A percentile compares a stretch with the other conserved stretches of the same genome.
Conservation (phyloP, 2,113 vertebrate species). For the Speoplatyrhinus poulsoni region DNA sequence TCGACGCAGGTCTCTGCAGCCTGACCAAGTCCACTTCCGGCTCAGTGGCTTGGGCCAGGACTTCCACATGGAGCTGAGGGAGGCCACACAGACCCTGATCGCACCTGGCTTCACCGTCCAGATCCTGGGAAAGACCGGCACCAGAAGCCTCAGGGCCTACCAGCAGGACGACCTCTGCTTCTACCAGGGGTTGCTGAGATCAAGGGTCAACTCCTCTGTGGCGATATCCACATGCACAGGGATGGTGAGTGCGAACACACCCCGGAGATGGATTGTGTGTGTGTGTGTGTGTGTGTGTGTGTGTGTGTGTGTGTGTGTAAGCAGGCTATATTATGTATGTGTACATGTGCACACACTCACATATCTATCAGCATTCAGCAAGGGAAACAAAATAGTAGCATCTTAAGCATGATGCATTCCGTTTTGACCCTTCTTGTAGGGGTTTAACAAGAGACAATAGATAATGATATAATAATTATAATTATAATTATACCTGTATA, state of each 20-base stretch:
- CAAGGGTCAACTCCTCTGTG: slow-evolving; percentile 82
- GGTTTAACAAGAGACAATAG: not conserved
- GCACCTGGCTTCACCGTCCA: slow-evolving; percentile 84
- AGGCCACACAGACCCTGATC: slow-evolving; percentile 70
- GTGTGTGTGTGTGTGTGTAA: not conserved
- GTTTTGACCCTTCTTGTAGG: not conserved
- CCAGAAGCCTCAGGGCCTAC: slow-evolving; percentile 75
- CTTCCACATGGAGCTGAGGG: slow-evolving; percentile 83
- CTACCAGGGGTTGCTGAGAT: slow-evolving; percentile 84
- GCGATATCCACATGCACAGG: slow-evolving; percentile 87
- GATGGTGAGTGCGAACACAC: slow-evolving; percentile 81
- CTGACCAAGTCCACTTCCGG: slow-evolving; percentile 72
- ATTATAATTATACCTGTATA: slow-evolving; percentile 19
- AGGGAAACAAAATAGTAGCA: not conserved
- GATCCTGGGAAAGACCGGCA: slow-evolving; percentile 77
- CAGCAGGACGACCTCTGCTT: slow-evolving; percentile 82
- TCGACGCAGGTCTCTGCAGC: slow-evolving; percentile 57
- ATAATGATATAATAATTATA: slow-evolving; percentile 1
- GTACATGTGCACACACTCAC: not conserved
- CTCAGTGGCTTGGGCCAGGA: slow-evolving; percentile 80
- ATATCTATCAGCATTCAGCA: not conserved
- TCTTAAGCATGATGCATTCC: not conserved
- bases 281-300: not conserved
- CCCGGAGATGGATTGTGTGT: not conserved
- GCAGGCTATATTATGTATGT: not conserved